Conservation (phyloP, 2,888 invertebrate species). For the Junonia oenone region DNA sequence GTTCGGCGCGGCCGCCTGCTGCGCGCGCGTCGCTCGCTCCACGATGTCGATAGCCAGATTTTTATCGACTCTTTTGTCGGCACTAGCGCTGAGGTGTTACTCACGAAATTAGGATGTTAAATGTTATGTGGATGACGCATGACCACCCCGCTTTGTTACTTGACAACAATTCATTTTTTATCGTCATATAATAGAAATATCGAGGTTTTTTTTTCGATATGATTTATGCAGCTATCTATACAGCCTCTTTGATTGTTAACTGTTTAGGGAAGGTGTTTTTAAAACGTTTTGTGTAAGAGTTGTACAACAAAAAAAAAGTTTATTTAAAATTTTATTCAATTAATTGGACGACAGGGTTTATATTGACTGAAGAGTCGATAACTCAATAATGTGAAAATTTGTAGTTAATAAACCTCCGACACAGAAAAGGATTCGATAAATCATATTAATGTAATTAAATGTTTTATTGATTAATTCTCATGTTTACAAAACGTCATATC, state of each 20-base stretch:
- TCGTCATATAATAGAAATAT: conserved; percentile 61
- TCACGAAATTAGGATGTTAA: conserved; percentile 75
- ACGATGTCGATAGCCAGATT: conserved; percentile 58
- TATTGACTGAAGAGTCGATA: no score
- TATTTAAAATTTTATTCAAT: background rate
- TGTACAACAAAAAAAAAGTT: background rate
- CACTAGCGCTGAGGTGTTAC: conserved; percentile 72
- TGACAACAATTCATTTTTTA: conserved; percentile 33
- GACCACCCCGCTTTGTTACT: conserved; percentile 52
- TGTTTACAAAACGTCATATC: conserved; percentile 38
- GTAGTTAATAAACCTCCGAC: background rate
- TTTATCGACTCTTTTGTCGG: conserved; percentile 76
- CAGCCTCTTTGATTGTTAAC: conserved; percentile 17
- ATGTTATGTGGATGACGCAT: conserved; percentile 74
- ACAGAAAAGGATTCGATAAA: background rate
- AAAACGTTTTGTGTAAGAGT: background rate
- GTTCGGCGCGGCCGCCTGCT: conserved; percentile 58
- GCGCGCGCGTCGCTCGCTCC: conserved; percentile 46
- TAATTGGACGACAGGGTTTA: background rate
- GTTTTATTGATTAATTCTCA: conserved; percentile 39
- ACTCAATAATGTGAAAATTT: no score
- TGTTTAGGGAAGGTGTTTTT: conserved; percentile 12
- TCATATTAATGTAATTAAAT: conserved; percentile 32
- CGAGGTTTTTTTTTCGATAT: conserved; percentile 46
- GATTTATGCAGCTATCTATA: conserved; percentile 19